These are phyloP conservation scores for Bagarius yarrelli DNA, from an alignment of 2,113 vertebrate genomes.

Conservation along the genomic window DNA sequence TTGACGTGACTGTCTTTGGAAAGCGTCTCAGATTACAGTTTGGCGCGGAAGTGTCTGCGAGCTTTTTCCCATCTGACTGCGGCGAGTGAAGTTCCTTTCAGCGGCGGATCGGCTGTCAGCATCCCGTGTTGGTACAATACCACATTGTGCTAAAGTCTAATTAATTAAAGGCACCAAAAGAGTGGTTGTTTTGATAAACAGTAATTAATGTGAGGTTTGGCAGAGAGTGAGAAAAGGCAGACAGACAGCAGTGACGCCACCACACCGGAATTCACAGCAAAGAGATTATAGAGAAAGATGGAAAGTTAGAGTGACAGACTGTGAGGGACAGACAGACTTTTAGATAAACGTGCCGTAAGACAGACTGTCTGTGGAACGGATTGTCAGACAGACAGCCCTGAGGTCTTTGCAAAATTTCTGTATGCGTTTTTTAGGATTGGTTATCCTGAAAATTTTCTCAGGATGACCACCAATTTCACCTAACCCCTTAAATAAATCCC, in stretches of 20 bases:
- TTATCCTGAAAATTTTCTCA: no score
- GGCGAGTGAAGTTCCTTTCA: conserved; percentile 20
- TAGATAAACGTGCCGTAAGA: background rate
- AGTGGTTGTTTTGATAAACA: conserved; percentile 48
- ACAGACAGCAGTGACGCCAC: background rate
- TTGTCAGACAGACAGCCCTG: no score
- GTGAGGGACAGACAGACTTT: background rate
- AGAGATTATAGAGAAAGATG: background rate
- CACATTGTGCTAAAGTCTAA: conserved; percentile 29
- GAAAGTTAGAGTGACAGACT: background rate
- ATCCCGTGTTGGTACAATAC: conserved; percentile 4
- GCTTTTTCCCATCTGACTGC: conserved; percentile 20
- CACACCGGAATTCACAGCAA: background rate
- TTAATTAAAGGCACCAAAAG: conserved; percentile 46
- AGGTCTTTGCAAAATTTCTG: no score
- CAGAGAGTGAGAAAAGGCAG: conserved; percentile 20
- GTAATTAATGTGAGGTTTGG: conserved; percentile 46
- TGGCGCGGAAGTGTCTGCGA: background rate
- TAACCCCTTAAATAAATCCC: no score
- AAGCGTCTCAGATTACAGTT: conserved; percentile 25
- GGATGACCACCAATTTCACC: no score
- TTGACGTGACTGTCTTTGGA: conserved; percentile 27
- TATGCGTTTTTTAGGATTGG: no score
- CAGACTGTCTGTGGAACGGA: no score
- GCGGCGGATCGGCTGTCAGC: conserved; percentile 30